These are phyloP conservation scores for Zele albiditarsus DNA, from an alignment of 2,888 invertebrate species.

Conservation along the genomic window DNA sequence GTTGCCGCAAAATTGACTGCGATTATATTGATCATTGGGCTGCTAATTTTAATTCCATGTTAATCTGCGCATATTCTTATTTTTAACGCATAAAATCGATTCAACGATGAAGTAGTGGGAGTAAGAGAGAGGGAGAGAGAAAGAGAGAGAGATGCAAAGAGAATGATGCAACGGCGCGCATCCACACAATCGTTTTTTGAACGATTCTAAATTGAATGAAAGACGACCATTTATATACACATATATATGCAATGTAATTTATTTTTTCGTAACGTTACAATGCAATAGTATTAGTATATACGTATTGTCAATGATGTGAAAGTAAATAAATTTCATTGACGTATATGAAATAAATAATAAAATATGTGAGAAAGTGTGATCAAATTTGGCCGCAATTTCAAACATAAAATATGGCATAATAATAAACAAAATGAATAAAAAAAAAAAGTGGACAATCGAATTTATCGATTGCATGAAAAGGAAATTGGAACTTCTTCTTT, in stretches of 20 bases:
- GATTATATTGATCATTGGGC: constrained; percentile 6
- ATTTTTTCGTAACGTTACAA: constrained; percentile 23
- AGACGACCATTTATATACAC: not conserved
- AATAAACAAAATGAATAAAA: not conserved
- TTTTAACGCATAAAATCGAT: constrained; percentile 4
- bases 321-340: constrained; percentile 22
- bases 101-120: not conserved
- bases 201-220: not conserved
- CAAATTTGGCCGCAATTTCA: not conserved
- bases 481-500: not conserved
- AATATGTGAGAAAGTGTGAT: not conserved
- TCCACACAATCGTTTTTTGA: not conserved
- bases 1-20: constrained; percentile 7
- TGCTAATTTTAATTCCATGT: constrained; percentile 2
- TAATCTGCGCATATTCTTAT: constrained; percentile 9
- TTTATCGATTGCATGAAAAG: not conserved
- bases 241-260: constrained; percentile 17
- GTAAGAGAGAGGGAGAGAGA: not conserved
- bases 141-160: not conserved
- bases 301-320: constrained; percentile 23
- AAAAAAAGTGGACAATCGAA: not conserved
- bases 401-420: not conserved
- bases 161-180: constrained; percentile 1
- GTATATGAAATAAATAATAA: constrained; percentile 26
- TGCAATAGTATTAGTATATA: constrained; percentile 1